Percentiles rank a stretch among this genome's conserved stretches.
These are phyloP conservation scores for Galerucella calmariensis DNA, from an alignment of 2,888 invertebrate species.

Conservation along the genomic window DNA sequence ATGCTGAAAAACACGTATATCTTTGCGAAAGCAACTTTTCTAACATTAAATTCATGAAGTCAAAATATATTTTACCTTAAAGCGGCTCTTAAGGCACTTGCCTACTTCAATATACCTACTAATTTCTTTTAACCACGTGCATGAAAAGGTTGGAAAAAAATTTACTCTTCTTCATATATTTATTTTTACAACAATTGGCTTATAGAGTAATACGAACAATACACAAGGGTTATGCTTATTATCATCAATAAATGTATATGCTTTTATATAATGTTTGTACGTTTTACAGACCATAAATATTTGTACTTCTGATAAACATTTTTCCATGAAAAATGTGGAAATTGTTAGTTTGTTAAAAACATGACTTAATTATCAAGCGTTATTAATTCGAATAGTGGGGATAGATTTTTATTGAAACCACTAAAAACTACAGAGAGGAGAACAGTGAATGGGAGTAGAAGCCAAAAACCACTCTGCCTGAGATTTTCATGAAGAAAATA, in stretches of 20 bases:
- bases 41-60: background rate
- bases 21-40: background rate
- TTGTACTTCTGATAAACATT: slow-evolving; percentile 4
- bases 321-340: background rate
- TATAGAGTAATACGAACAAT: background rate
- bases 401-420: no score
- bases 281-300: slow-evolving; percentile 6
- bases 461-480: no score
- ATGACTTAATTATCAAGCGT: no score
- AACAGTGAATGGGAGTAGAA: no score
- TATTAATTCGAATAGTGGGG: no score
- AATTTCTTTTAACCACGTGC: background rate
- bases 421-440: no score
- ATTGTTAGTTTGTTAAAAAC: background rate
- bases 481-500: background rate
- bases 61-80: background rate
- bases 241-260: background rate
- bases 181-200: background rate
- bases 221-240: background rate
- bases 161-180: background rate
- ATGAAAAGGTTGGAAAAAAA: background rate
- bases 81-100: no score
- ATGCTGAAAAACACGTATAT: background rate
- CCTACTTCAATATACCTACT: background rate
- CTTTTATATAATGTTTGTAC: background rate